phyloP scores from a whole-genome alignment of 2,797 vertebrate species.

The Halcyon leucocephala region DNA sequence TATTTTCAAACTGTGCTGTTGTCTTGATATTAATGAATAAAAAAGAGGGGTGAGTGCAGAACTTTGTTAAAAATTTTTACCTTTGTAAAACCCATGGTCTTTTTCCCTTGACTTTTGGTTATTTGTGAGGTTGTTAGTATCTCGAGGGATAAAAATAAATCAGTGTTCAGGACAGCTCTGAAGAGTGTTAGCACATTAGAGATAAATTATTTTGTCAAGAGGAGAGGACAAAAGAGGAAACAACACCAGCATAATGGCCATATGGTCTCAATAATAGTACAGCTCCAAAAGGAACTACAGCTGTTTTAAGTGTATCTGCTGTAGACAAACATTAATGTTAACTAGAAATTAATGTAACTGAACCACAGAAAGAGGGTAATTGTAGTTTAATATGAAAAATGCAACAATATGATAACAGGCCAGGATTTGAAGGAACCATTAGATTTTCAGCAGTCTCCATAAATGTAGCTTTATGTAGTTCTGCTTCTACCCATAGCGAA shows the following conservation, averaged over 20 bases:
- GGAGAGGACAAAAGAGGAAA: conserved; percentile 62
- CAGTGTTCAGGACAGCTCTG: conserved; percentile 30
- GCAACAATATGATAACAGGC: conserved; percentile 44
- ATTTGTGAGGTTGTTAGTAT: background rate
- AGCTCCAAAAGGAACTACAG: conserved; percentile 55
- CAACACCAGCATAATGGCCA: conserved; percentile 39
- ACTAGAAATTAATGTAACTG: conserved; percentile 54
- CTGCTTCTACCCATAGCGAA: background rate
- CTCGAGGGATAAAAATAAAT: conserved; percentile 28
- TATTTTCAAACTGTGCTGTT: background rate
- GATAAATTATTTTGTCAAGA: conserved; percentile 63
- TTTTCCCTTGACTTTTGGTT: background rate
- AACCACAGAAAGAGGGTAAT: conserved; percentile 32
- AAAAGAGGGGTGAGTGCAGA: background rate
- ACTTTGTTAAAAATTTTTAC: background rate
- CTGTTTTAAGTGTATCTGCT: conserved; percentile 69
- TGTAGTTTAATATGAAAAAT: conserved; percentile 60
- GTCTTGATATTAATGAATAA: background rate
- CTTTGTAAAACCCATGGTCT: background rate
- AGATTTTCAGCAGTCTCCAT: conserved; percentile 3
- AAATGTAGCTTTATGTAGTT: background rate
- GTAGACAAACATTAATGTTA: conserved; percentile 52
- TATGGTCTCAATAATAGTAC: conserved; percentile 69
- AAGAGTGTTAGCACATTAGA: conserved; percentile 53
- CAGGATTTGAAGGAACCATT: conserved; percentile 35